Base-by-base conservation (phyloP, 2,113 vertebrate species). In the Zapus hudsonius region DNA sequence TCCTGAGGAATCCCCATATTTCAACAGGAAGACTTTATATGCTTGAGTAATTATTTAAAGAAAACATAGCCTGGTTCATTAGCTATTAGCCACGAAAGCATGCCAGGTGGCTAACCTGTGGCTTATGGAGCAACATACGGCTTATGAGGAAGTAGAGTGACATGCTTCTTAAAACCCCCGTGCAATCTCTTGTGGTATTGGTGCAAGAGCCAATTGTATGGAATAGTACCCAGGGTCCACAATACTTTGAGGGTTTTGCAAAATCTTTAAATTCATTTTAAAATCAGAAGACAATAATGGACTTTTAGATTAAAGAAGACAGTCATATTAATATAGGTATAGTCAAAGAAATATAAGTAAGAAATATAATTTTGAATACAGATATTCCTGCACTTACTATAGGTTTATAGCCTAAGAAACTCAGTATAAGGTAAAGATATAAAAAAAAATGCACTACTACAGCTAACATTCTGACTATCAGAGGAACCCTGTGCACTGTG, bases 261-360 rank as follows among this genome's bases (percentile, higher is more conserved):
- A 84, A 52, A 64, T 92, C 36, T 61, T 66, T 81, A 31, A 55
- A 84, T 57, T 61, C 80, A 27, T 86, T 72, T 87, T 84, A 52
- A 87, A 87, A 81, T 38, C 16, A 76, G 5, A 69, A 61, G 29
- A 44, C 82, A 78, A 61, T 11, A 47, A 83, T 63, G 17, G 79
- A 76, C 3, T 72, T 88, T 67, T 84, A 89, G 42, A 20, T 85
- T 52, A 78, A 85, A 33, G 75, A 89, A 64, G 47, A 8, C 76
- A n/a, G 7, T 61, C 59, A 70, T 70, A 90, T 33, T 70, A 72
- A 57, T 55, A 73, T 42, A 74, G 31, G 52, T 29, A n/a, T 84
- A 23, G 90, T 75, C 31, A 47, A 33, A n/a, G 25, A 69, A 81
- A 76, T 11, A 15, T 8, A 75, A 7, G 70, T n/a, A 12, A 84